Evolutionary conservation across 2,888 invertebrate genomes (phyloP).

Genomic region (Lepidonotus clava): DNA sequence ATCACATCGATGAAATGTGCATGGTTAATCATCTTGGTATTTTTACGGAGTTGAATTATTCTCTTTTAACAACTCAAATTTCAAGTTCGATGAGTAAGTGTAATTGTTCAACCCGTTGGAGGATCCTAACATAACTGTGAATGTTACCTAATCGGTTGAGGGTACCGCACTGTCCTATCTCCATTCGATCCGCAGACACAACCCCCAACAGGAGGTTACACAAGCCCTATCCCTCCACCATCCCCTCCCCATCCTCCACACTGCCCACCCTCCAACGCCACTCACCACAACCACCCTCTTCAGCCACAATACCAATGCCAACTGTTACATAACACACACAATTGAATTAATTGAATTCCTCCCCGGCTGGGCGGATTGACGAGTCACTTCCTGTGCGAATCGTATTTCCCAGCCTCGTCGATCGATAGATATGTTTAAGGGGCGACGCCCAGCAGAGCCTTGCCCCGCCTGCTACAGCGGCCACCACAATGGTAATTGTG

Average conservation of each 20-base stretch:
- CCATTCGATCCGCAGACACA: too few species aligned
- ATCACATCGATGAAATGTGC: too few species aligned
- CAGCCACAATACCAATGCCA: not conserved
- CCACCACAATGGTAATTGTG: not conserved
- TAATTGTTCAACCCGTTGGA: too few species aligned
- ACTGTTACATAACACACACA: constrained; percentile 17
- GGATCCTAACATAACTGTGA: too few species aligned
- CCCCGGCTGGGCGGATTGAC: not conserved
- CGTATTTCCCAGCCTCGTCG: not conserved
- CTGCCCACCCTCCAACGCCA: not conserved
- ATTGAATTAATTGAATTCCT: constrained; percentile 50
- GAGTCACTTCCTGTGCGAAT: not conserved
- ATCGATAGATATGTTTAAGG: constrained; percentile 6
- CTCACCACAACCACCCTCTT: not conserved
- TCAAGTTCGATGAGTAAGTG: too few species aligned
- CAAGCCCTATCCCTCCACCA: not conserved
- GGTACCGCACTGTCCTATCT: too few species aligned
- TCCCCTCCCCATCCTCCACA: not conserved
- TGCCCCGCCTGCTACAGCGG: too few species aligned
- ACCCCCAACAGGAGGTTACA: too few species aligned
- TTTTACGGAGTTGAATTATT: too few species aligned
- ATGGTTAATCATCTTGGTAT: too few species aligned
- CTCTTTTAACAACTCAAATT: too few species aligned
- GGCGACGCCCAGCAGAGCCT: not conserved
- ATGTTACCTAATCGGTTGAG: too few species aligned